A percentile compares a stretch with the other conserved stretches of the same genome.
These are phyloP conservation scores for Chamaedrilus cognettii DNA, from an alignment of 2,888 invertebrate species.

Conservation along the genomic window DNA sequence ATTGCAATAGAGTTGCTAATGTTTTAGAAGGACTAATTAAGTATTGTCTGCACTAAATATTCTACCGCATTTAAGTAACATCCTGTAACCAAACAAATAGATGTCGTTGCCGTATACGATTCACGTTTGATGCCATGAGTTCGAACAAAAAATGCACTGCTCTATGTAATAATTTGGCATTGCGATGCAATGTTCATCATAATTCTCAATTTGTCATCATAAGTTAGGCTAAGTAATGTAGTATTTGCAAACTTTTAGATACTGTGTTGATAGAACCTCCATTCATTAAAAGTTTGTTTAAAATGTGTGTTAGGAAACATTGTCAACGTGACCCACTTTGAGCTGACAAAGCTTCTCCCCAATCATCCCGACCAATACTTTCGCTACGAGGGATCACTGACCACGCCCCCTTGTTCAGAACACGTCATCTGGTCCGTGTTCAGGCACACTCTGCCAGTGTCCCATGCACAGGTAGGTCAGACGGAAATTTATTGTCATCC, in stretches of 20 bases:
- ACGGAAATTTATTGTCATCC: neutral
- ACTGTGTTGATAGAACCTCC: too few species aligned
- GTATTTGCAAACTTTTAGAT: neutral
- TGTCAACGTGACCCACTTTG: neutral
- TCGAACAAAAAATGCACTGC: too few species aligned
- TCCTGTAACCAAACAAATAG: too few species aligned
- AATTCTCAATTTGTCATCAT: too few species aligned
- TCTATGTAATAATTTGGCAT: too few species aligned
- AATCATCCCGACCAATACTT: conserved; percentile 40
- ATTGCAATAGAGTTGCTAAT: too few species aligned
- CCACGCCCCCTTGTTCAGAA: conserved; percentile 51
- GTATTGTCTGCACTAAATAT: too few species aligned
- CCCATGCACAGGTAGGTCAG: conserved; percentile 23
- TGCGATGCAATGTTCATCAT: too few species aligned
- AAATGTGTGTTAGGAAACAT: neutral
- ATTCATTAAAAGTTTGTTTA: neutral
- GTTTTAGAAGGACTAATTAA: too few species aligned
- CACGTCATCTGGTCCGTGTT: conserved; percentile 49
- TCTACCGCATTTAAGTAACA: too few species aligned
- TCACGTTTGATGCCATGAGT: too few species aligned
- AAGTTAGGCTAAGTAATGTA: neutral
- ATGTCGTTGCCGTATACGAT: too few species aligned
- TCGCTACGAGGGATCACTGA: conserved; percentile 49
- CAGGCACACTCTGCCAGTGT: conserved; percentile 30
- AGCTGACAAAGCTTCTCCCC: conserved; percentile 34